Percentiles rank a stretch among this genome's conserved stretches.
phyloP scores from a whole-genome alignment of 2,888 invertebrate genomes.

The Scaptomyza reducta region DNA sequence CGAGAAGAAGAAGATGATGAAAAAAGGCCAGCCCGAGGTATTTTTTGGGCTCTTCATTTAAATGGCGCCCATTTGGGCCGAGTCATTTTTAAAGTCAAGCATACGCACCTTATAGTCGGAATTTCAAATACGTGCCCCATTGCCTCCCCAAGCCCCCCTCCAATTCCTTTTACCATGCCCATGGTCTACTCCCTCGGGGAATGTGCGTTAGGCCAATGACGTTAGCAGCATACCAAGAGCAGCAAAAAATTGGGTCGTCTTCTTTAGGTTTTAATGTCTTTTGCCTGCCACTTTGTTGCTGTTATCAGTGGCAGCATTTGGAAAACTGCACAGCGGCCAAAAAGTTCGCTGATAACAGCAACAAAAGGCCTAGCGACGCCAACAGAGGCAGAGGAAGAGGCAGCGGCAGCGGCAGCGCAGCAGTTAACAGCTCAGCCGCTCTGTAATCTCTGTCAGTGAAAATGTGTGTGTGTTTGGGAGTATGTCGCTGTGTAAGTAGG shows the following conservation, averaged over 20 bases:
- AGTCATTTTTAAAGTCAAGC: conserved; percentile 62
- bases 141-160: background rate
- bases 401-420: conserved; percentile 37
- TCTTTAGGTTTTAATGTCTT: conserved; percentile 63
- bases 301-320: conserved; percentile 61
- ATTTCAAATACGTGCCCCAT: conserved; percentile 32
- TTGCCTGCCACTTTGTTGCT: conserved; percentile 67
- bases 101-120: conserved; percentile 24
- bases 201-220: conserved; percentile 27
- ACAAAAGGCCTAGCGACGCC: conserved; percentile 48
- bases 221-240: conserved; percentile 12
- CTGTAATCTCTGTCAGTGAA: conserved; percentile 54
- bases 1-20: conserved; percentile 9
- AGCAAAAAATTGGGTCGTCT: conserved; percentile 61
- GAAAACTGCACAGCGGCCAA: conserved; percentile 45
- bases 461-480: conserved; percentile 39
- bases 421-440: conserved; percentile 63
- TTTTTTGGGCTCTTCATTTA: conserved; percentile 59
- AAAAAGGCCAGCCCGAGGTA: conserved; percentile 34
- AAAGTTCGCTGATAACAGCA: conserved; percentile 57
- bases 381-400: conserved; percentile 19
- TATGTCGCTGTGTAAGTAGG: conserved; percentile 73
- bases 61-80: conserved; percentile 48
- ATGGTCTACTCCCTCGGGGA: conserved; percentile 18
- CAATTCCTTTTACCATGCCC: background rate